These are phyloP conservation scores for Leistus spinibarbis DNA, from an alignment of 2,888 invertebrate species.

Conservation along the genomic window DNA sequence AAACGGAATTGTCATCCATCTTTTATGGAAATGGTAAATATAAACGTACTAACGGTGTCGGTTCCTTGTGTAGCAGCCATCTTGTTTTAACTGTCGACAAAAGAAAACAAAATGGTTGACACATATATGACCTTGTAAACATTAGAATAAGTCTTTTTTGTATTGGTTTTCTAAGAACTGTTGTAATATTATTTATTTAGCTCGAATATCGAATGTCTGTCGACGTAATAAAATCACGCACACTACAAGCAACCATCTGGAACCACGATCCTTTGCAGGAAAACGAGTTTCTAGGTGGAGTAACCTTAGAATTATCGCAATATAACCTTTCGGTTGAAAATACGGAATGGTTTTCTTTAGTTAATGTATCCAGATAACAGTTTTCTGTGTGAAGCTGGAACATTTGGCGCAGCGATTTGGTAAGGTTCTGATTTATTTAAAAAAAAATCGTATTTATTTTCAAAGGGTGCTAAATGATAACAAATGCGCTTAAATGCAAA, in stretches of 20 bases:
- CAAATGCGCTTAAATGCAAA: background rate
- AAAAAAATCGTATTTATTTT: background rate
- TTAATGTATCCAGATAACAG: slow-evolving; percentile 53
- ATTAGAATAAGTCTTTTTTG: slow-evolving; percentile 42
- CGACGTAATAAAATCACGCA: slow-evolving; percentile 75
- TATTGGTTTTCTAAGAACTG: too few species aligned
- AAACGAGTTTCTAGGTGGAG: slow-evolving; percentile 94
- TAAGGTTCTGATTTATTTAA: background rate
- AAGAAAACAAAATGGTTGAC: slow-evolving; percentile 26
- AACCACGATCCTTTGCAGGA: slow-evolving; percentile 92
- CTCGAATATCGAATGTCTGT: slow-evolving; percentile 86
- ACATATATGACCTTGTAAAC: too few species aligned
- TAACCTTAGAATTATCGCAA: slow-evolving; percentile 75
- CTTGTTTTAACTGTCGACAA: background rate
- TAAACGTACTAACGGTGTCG: too few species aligned
- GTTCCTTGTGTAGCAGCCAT: background rate
- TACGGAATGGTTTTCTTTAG: slow-evolving; percentile 84
- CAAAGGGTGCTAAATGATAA: background rate
- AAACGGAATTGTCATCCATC: slow-evolving; percentile 93
- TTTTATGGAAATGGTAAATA: slow-evolving; percentile 93
- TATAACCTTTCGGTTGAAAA: slow-evolving; percentile 79
- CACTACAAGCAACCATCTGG: slow-evolving; percentile 93
- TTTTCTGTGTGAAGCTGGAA: slow-evolving; percentile 13
- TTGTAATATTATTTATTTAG: slow-evolving; percentile 57
- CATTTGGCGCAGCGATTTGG: background rate